Conservation (phyloP, 2,888 invertebrate genomes). For the Thereva nobilitata region DNA sequence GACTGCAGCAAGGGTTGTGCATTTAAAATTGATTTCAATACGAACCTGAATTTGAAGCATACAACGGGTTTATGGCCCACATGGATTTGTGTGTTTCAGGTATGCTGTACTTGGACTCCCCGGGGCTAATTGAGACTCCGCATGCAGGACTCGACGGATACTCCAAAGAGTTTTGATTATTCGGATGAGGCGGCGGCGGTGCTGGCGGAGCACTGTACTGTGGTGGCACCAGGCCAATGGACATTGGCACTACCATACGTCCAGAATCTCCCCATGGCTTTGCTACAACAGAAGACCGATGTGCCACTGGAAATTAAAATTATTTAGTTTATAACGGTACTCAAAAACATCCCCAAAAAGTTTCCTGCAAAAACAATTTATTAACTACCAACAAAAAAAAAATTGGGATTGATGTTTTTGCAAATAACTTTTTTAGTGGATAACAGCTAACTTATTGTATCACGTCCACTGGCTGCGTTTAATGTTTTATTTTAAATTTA, state of each 20-base stretch:
- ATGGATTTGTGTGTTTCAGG: conserved; percentile 46
- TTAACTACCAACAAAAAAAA: neutral
- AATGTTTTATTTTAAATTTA: neutral
- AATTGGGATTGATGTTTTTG: neutral
- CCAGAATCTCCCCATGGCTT: conserved; percentile 38
- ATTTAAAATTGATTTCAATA: conserved; percentile 43
- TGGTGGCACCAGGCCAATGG: conserved; percentile 39
- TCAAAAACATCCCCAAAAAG: conserved; percentile 3
- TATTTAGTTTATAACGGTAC: neutral
- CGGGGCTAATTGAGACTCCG: conserved; percentile 37
- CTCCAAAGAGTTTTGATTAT: conserved; percentile 33
- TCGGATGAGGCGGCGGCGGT: conserved; percentile 34
- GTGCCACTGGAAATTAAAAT: conserved; percentile 38
- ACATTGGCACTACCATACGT: conserved; percentile 41
- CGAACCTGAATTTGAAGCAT: conserved; percentile 71
- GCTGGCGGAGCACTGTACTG: conserved; percentile 44
- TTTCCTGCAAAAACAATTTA: conserved; percentile 1
- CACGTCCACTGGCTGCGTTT: conserved; percentile 37
- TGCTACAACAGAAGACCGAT: conserved; percentile 40
- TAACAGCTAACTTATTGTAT: conserved; percentile 37
- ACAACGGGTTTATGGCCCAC: conserved; percentile 50
- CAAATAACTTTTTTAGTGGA: neutral
- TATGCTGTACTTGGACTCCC: conserved; percentile 41
- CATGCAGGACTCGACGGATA: conserved; percentile 37
- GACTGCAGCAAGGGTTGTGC: neutral